Evolutionary conservation across 2,888 invertebrate species (phyloP).

Genomic region (Limenitis camilla): DNA sequence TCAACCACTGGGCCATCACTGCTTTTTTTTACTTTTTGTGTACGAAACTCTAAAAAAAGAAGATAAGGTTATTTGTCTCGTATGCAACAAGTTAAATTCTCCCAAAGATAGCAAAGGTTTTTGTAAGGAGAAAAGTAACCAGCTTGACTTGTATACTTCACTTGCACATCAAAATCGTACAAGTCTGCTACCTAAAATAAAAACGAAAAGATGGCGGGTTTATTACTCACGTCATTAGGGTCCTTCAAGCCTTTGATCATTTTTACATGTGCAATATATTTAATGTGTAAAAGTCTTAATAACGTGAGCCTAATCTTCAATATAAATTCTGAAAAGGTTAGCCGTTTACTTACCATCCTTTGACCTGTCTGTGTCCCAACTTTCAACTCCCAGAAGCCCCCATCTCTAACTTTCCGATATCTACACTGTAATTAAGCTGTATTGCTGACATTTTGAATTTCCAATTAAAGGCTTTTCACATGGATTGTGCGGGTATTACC

Average conservation of each 20-base stretch:
- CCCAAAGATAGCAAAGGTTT: too few species aligned
- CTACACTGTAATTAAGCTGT: slow-evolving; percentile 5
- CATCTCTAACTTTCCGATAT: slow-evolving; percentile 3
- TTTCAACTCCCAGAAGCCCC: not conserved
- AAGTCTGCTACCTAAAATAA: too few species aligned
- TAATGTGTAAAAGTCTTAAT: not conserved
- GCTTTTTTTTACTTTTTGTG: too few species aligned
- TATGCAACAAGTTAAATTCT: too few species aligned
- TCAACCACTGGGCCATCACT: too few species aligned
- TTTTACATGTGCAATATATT: not conserved
- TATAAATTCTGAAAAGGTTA: slow-evolving; percentile 6
- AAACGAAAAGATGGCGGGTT: too few species aligned
- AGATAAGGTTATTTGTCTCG: too few species aligned
- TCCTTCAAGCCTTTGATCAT: not conserved
- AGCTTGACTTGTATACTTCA: too few species aligned
- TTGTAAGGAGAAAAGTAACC: too few species aligned
- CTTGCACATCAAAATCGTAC: too few species aligned
- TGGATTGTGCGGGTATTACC: not conserved
- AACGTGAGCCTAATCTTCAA: not conserved
- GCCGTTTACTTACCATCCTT: slow-evolving; percentile 6
- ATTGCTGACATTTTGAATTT: slow-evolving; percentile 1
- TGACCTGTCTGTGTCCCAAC: not conserved
- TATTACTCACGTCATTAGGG: too few species aligned
- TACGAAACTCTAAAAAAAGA: too few species aligned
- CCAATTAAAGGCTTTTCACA: not conserved